Conservation (phyloP, 2,888 invertebrate genomes). For the Baccha elongata region DNA sequence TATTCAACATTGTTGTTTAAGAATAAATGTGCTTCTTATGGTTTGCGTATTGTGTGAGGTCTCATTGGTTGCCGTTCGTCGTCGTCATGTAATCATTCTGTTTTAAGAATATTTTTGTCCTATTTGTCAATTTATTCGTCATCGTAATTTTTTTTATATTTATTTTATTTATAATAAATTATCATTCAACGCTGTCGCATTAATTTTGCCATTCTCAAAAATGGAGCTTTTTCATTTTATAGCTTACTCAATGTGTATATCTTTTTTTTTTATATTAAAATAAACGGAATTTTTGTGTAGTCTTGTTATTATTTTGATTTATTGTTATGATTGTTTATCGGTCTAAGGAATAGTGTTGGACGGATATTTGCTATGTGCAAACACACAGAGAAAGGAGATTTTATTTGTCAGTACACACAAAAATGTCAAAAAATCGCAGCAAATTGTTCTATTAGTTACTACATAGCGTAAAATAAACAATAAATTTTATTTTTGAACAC, state of each 20-base stretch:
- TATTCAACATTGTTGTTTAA: slow-evolving; percentile 57
- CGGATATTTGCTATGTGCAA: too few relatives aligned
- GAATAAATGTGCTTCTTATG: slow-evolving; percentile 49
- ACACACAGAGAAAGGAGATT: too few relatives aligned
- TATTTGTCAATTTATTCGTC: neutral
- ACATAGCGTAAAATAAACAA: too few relatives aligned
- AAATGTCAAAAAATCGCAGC: too few relatives aligned
- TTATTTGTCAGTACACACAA: too few relatives aligned
- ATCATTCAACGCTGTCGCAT: neutral
- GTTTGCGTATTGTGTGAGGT: slow-evolving; percentile 21
- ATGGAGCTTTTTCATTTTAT: neutral
- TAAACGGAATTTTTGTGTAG: neutral
- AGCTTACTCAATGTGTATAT: neutral
- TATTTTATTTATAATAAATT: slow-evolving; percentile 22
- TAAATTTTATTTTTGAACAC: too few relatives aligned
- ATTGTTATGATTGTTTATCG: too few relatives aligned
- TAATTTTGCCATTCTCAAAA: neutral
- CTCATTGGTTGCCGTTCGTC: neutral
- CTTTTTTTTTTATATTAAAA: neutral
- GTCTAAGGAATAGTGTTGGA: too few relatives aligned
- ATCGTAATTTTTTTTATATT: too few relatives aligned
- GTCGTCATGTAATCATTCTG: slow-evolving; percentile 22
- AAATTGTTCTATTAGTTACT: too few relatives aligned
- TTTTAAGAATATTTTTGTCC: slow-evolving; percentile 38
- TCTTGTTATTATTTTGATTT: neutral